phyloP scores from a whole-genome alignment of 2,113 vertebrate genomes.

The Caranx melampygus region DNA sequence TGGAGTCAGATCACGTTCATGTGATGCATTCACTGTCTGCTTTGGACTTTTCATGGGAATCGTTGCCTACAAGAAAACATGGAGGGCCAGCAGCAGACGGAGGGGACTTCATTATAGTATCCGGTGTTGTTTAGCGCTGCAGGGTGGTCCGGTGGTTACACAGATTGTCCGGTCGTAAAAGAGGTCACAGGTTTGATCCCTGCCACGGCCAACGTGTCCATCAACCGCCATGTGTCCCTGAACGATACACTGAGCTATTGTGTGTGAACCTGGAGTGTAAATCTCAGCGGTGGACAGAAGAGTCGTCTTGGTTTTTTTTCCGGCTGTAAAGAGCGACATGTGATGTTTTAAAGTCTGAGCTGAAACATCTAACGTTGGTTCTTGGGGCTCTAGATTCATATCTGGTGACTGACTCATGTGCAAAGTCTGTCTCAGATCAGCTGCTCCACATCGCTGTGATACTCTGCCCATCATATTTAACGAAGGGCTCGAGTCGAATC shows the following conservation, averaged over 20 bases:
- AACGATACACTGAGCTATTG: conserved; percentile 42
- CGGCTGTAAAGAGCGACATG: conserved; percentile 4
- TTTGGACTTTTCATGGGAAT: neutral
- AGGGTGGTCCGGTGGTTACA: conserved; percentile 22
- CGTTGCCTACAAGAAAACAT: neutral
- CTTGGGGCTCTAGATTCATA: conserved; percentile 13
- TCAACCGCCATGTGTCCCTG: conserved; percentile 31
- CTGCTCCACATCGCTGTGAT: neutral
- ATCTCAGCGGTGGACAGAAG: conserved; percentile 7
- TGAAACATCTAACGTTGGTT: conserved; percentile 3
- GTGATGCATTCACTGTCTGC: neutral
- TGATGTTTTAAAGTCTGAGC: conserved; percentile 8
- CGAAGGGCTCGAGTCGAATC: conserved; percentile 11
- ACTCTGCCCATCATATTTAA: conserved; percentile 17
- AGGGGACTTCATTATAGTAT: neutral
- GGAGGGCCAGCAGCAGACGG: neutral
- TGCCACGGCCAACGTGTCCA: conserved; percentile 27
- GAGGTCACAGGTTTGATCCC: conserved; percentile 49
- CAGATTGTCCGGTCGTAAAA: conserved; percentile 30
- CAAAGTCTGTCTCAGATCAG: neutral
- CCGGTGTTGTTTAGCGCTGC: neutral
- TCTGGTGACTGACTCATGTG: neutral
- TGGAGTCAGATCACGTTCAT: too few species aligned
- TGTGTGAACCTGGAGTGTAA: conserved; percentile 2
- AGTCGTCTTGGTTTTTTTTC: neutral